Base-by-base conservation (phyloP, 1,140 invertebrate species). In the Pseudobourletiella spinata region DNA sequence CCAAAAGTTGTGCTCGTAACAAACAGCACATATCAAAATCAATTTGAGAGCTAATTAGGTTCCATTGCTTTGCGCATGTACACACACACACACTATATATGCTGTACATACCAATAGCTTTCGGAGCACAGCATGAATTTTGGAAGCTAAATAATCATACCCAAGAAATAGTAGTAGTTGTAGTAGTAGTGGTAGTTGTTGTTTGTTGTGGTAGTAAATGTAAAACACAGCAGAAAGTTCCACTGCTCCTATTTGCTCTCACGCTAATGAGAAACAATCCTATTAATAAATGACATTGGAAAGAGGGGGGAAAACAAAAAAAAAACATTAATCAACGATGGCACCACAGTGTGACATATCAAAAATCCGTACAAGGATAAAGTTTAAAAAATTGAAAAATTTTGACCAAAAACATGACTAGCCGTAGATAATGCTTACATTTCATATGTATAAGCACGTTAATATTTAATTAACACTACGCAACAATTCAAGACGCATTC, bases 321-420 rank as follows among this genome's bases (percentile, higher is more conserved):
- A 6, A 39, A 25, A 55, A 32, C 20, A 11, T 55, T 14, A 3
- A 11, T 56, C 24, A 61, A 54, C 52, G 55, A 65, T 65, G 63
- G 63, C 63, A 65, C 63, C 63, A 61, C 26, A 55, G 52, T 64
- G 63, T 59, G 57, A 64, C 25, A 63, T 57, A 50, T 54, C 32
- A 6, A 61, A 50, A 61, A 61, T 50, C 54, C 44, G 22, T 35
- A 56, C 16, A 18, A 11, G 26, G 26, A 32, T 29, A 46, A 4
- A 55, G 52, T 60, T 61, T 42, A 54, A 60, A 65, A 65, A 65
- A 50, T 57, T 61, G 44, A 58, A 62, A 61, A 66, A 66, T 62
- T 62, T 66, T 61, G 59, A 61, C 64, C 52, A 66, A 55, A 61
- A 65, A 60, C 26, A 66, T 66, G 64, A 66, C 64, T 66, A 66